phyloP scores from a whole-genome alignment of 2,797 vertebrate species.

The Channallabes apus region DNA sequence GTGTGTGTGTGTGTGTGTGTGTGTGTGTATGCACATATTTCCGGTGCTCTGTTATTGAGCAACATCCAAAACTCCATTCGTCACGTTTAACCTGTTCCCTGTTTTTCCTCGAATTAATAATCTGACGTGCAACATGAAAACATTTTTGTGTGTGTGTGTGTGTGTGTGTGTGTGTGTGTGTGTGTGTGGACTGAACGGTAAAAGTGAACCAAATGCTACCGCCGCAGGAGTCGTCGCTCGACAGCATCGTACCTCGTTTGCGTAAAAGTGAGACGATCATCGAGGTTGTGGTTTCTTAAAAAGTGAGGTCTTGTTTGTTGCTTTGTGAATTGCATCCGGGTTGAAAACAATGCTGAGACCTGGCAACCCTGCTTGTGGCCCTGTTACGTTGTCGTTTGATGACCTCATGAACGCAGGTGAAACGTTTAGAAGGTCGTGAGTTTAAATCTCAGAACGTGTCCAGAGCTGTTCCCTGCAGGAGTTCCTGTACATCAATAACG shows the following conservation, averaged over 20 bases:
- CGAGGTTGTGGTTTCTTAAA: no score
- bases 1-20: slow-evolving; percentile 2
- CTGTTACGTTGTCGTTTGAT: not conserved
- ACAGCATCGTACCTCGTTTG: not conserved
- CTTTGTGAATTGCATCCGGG: not conserved
- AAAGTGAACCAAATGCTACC: not conserved
- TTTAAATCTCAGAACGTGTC: not conserved
- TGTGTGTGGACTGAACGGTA: not conserved
- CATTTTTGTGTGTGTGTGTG: not conserved
- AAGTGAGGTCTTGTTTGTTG: not conserved
- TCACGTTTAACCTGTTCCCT: not conserved
- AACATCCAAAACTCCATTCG: not conserved
- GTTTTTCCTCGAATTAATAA: slow-evolving; percentile 1
- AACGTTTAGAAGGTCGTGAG: not conserved
- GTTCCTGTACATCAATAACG: no score
- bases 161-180: not conserved
- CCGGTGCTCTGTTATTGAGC: not conserved
- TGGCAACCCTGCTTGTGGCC: not conserved
- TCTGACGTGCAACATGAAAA: not conserved
- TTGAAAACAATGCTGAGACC: not conserved
- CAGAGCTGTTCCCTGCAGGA: not conserved
- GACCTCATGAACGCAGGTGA: not conserved
- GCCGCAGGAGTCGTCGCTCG: not conserved
- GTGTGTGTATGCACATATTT: not conserved
- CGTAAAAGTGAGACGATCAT: not conserved